Conservation (phyloP, 1,140 invertebrate genomes). For the Procambarus virginalis region DNA sequence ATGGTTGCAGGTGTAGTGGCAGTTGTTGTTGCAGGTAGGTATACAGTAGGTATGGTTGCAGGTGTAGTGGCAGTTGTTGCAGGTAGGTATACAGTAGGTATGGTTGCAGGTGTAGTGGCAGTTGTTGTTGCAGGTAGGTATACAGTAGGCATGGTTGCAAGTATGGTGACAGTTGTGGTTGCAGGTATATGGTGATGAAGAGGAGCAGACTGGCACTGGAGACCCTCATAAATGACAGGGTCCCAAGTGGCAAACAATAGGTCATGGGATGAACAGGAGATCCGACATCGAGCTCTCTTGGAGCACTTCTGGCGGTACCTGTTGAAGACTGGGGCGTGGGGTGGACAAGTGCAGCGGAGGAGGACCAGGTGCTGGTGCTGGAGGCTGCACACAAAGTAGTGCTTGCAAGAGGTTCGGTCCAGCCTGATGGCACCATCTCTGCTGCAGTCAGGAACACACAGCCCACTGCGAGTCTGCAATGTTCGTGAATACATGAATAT, state of each 20-base stretch:
- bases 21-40: no score
- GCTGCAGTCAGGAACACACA: conserved; percentile 35
- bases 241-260: conserved; percentile 35
- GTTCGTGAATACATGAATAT: no score
- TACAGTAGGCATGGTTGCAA: no score
- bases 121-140: no score
- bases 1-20: no score
- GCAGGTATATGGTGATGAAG: background rate
- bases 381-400: conserved; percentile 41
- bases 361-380: conserved; percentile 10
- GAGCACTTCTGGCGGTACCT: conserved; percentile 26
- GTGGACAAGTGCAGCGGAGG: conserved; percentile 21
- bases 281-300: conserved; percentile 3
- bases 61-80: no score
- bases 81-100: no score
- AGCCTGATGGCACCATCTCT: conserved; percentile 23
- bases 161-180: no score
- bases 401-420: conserved; percentile 39
- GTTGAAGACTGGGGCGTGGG: conserved; percentile 10
- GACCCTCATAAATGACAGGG: background rate
- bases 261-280: conserved; percentile 5
- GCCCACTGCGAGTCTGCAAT: conserved; percentile 21
- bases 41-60: no score
- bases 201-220: background rate
- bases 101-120: no score